Evolutionary conservation across 1,140 invertebrate genomes (phyloP).

Genomic region (Drosophila pseudoobscura): DNA sequence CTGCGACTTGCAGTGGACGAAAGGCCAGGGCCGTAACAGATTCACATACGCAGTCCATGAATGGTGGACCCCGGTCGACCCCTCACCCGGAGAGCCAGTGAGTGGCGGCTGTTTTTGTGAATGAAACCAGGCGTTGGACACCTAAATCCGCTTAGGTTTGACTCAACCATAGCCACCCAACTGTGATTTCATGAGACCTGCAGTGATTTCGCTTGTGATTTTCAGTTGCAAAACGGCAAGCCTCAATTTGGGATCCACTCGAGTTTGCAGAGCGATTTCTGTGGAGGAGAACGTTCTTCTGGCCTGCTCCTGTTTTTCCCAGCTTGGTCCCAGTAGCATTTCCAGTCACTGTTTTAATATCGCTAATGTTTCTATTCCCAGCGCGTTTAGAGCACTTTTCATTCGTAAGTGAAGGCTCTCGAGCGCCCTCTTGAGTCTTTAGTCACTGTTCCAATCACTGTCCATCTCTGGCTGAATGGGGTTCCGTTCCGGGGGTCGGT

Average conservation of each 20-base stretch:
- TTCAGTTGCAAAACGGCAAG: background rate
- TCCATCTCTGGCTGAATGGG: conserved; percentile 6
- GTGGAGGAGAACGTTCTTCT: too few species aligned
- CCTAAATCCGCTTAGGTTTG: conserved; percentile 42
- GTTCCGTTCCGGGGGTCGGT: too few species aligned
- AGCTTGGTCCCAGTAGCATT: too few species aligned
- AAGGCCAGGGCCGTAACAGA: conserved; percentile 34
- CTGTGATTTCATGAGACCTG: conserved; percentile 3
- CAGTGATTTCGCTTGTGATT: conserved; percentile 20
- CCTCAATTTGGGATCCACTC: too few species aligned
- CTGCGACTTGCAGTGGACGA: conserved; percentile 53
- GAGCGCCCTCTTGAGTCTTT: background rate
- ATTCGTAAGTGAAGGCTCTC: too few species aligned
- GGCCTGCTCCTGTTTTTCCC: too few species aligned
- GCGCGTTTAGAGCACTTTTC: too few species aligned
- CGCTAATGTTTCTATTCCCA: too few species aligned
- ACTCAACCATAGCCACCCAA: conserved; percentile 20
- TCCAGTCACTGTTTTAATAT: too few species aligned
- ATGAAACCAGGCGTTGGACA: conserved; percentile 48
- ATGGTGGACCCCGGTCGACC: conserved; percentile 24
- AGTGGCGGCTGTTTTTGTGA: conserved; percentile 27
- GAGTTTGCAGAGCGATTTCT: too few species aligned
- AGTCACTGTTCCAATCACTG: conserved; percentile 13
- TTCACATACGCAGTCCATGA: conserved; percentile 45
- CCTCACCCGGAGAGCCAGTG: background rate